These are phyloP conservation scores for Drosophila neotestacea DNA, from an alignment of 2,888 invertebrate species.

Conservation along the genomic window DNA sequence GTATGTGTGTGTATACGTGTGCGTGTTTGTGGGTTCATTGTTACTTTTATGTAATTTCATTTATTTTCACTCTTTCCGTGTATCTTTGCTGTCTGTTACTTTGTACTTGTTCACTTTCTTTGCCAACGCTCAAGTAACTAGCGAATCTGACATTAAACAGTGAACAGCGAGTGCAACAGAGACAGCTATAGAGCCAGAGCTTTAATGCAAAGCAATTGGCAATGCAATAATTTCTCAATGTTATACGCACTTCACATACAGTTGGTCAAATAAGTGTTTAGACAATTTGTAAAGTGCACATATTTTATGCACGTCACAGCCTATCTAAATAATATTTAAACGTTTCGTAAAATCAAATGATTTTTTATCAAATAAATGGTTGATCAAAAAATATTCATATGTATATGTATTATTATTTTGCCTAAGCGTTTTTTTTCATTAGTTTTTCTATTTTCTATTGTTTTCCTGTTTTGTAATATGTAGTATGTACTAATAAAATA, in stretches of 20 bases:
- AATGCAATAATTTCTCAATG: constrained; percentile 57
- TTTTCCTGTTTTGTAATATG: no score
- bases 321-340: no score
- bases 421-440: no score
- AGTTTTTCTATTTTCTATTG: no score
- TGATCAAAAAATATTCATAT: no score
- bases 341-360: no score
- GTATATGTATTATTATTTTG: no score
- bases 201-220: constrained; percentile 44
- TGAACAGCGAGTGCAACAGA: not conserved
- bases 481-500: no score
- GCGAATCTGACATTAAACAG: not conserved
- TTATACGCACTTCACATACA: constrained; percentile 15
- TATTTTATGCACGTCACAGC: no score
- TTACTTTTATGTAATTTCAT: constrained; percentile 82
- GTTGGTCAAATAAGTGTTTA: no score
- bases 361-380: no score
- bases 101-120: constrained; percentile 71
- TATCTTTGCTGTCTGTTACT: constrained; percentile 23
- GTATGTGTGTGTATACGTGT: constrained; percentile 1
- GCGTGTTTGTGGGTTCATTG: constrained; percentile 71
- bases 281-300: no score
- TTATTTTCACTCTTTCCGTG: constrained; percentile 64
- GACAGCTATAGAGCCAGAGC: constrained; percentile 1
- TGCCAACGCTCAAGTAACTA: constrained; percentile 37